Evolutionary conservation across 2,797 vertebrate species (phyloP), one percentile per base, ranked within the genome.

Genomic region (Sarcoramphus papa): DNA sequence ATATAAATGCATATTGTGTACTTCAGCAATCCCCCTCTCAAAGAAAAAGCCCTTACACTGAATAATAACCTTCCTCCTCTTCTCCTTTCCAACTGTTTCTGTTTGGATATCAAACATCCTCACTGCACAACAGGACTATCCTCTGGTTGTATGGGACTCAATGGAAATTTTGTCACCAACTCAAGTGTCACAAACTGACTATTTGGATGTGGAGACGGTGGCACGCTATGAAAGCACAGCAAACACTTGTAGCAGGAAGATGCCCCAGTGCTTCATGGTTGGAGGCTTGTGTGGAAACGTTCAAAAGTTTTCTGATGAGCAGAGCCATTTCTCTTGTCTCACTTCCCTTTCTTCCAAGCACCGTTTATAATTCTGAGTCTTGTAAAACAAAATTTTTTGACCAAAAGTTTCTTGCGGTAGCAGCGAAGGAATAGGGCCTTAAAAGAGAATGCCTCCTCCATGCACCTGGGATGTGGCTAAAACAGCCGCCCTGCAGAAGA

Each of bases 151-250:
- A 14, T 2, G 18, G 73, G 60, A 73, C 50, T 76, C 47, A 10
- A 7, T 10, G 41, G 63, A 59, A 27, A 92, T 76, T 79, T 70
- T 68, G 37, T 24, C 43, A 59, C 62, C 13, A 24, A 48, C 5
- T 64, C n/a, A 25, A 8, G 22, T 21, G 67, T 33, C 40, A 37
- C 30, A 41, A 27, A 33, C 37, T 41, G 47, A 18, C 28, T 67
- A 6, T 37, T 63, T 33, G 74, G 50, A n/a, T 37, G 10, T 30
- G 41, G 41, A 74, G 60, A 40, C 0, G 5, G 35, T 21, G 45
- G 31, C 43, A 83, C 2, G 2, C 25, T 28, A 2, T 10, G 72
- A 25, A 27, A 88, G 48, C 31, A 69, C 0, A 0, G 45, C 18
- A n/a, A 14, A n/a, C 30, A 11, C 37, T 74, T 50, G 19, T 2